Evolutionary conservation across 2,113 vertebrate species (phyloP), one percentile per base, ranked within the genome.

Genomic region (Fulmarus glacialis): DNA sequence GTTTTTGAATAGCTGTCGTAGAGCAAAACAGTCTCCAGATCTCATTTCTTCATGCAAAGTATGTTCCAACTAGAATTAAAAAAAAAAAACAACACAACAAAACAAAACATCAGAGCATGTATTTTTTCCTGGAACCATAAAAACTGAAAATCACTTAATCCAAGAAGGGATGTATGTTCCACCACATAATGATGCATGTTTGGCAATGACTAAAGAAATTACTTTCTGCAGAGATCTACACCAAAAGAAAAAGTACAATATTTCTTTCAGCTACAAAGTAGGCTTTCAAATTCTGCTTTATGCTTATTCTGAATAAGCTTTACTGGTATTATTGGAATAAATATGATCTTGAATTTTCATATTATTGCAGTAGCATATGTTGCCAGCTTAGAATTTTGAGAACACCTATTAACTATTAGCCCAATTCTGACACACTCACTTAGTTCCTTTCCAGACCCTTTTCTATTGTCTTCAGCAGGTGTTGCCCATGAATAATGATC

Each of bases 1-100:
- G 62, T 53, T 97, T 93, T 92, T 94, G 36, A 96, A 92, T 23
- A 97, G 85, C 56, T 95, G 81, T 68, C 87, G 95, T 34, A 97
- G 77, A 68, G 85, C 50, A 43, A 85, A 96, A 91, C 60, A 89
- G 42, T 91, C 52, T 20, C 83, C 90, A 72, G 89, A 89, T 83
- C 48, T 89, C 62, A 93, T 72, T 81, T 97, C 89, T 75, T 96
- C 72, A 70, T 58, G 70, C 16, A 97, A 83, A 40, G 67, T 64
- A 81, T 92, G 34, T 66, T 97, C 93, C 91, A 97, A 72, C 87
- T 96, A 81, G 15, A 79, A 67, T 40, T n/a, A 12, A 40, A 40
- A 40, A 40, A 40, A 40, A 40, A 40, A 40, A 40, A 40, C 40
- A 40, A 40, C 11, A 40, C 40, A 40, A 40, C 40, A 40, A 40